phyloP scores from a whole-genome alignment of 2,797 vertebrate genomes.

The Danio kyathit region DNA sequence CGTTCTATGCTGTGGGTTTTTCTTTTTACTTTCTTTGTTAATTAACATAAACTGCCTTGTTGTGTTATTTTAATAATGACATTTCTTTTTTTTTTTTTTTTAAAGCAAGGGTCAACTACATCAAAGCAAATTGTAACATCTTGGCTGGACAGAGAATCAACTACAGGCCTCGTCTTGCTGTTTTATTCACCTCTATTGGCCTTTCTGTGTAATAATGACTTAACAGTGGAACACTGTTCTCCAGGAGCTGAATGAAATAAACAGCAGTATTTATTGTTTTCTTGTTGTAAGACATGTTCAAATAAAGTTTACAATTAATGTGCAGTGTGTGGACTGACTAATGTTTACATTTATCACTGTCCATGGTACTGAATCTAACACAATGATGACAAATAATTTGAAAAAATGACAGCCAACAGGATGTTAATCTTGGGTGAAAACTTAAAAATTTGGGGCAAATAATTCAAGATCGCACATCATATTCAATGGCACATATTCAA shows the following conservation, averaged over 20 bases:
- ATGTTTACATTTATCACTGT: background rate
- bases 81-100: background rate
- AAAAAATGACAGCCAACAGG: background rate
- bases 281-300: background rate
- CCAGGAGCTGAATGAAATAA: background rate
- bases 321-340: background rate
- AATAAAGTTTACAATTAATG: background rate
- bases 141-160: no score
- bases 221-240: background rate
- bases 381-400: background rate
- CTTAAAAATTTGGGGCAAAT: background rate
- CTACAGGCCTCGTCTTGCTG: background rate
- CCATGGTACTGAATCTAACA: background rate
- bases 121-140: background rate
- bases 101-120: background rate
- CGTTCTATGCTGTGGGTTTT: no score
- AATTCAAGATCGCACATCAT: background rate
- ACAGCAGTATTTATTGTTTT: background rate
- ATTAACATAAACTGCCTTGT: no score
- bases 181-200: no score
- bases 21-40: no score
- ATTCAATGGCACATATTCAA: background rate
- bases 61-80: background rate
- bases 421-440: background rate
- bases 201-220: no score